A percentile compares a stretch with the other conserved stretches of the same genome.
Conservation (phyloP, 2,113 vertebrate species). For the Apus apus region DNA sequence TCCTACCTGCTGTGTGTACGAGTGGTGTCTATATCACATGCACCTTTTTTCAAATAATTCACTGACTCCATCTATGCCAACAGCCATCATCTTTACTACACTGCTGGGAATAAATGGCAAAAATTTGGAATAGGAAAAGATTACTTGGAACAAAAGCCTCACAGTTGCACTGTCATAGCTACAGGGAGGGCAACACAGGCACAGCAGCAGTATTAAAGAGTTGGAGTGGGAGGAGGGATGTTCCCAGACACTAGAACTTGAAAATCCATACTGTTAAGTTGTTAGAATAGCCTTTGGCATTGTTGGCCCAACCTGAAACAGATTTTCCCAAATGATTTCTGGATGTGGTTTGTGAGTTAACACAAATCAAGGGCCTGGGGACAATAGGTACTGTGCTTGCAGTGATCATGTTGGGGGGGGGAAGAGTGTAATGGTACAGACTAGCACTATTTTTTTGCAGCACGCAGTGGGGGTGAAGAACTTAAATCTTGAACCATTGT, state of each 20-base stretch:
- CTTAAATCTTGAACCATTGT: background rate
- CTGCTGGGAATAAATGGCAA: background rate
- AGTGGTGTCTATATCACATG: background rate
- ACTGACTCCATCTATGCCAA: background rate
- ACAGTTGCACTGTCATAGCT: background rate
- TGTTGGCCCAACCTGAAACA: constrained; percentile 35
- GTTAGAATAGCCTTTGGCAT: constrained; percentile 13
- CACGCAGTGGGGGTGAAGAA: accelerated
- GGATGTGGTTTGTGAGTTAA: constrained; percentile 44
- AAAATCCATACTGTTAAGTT: background rate
- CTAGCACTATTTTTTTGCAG: background rate
- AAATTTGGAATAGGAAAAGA: background rate
- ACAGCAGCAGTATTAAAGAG: background rate
- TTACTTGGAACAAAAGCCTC: background rate
- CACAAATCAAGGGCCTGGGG: constrained; percentile 31
- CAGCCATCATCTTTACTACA: background rate
- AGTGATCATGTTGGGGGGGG: background rate
- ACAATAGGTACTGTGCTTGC: background rate
- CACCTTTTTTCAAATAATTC: background rate
- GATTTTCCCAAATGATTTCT: constrained; percentile 20
- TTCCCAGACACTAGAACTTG: constrained; percentile 28
- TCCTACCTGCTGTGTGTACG: background rate
- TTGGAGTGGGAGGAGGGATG: background rate
- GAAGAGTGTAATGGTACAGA: background rate
- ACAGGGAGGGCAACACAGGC: background rate